phyloP scores from a whole-genome alignment of 2,797 vertebrate genomes.

The Trematomus bernacchii region DNA sequence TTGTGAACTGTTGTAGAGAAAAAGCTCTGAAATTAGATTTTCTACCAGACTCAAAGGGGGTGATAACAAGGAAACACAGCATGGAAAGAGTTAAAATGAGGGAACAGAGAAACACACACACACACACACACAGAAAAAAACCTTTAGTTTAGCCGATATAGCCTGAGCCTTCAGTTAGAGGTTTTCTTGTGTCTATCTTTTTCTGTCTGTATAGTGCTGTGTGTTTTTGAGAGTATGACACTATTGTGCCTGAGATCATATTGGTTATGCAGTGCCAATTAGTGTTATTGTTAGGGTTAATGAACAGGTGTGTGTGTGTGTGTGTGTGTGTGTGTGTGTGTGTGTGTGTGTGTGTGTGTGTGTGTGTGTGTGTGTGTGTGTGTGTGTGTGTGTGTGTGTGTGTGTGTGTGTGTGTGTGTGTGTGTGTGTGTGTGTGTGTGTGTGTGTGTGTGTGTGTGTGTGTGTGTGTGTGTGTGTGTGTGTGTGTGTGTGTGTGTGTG shows the following conservation, averaged over 20 bases:
- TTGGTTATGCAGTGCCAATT: conserved; percentile 16
- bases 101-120: conserved; percentile 1
- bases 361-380: conserved; percentile 1
- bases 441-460: conserved; percentile 1
- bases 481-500: conserved; percentile 1
- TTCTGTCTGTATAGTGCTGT: conserved; percentile 11
- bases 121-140: conserved; percentile 4
- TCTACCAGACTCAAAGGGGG: conserved; percentile 22
- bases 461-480: conserved; percentile 5
- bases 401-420: conserved; percentile 7
- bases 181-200: conserved; percentile 15
- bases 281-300: conserved; percentile 48
- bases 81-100: conserved; percentile 28
- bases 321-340: conserved; percentile 2
- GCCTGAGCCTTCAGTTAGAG: conserved; percentile 40
- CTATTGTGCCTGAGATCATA: conserved; percentile 1
- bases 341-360: not conserved
- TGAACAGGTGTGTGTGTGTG: conserved; percentile 11
- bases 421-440: conserved; percentile 12
- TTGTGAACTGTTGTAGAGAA: conserved; percentile 32
- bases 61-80: conserved; percentile 43
- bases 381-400: conserved; percentile 1
- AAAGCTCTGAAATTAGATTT: conserved; percentile 41
- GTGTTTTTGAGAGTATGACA: not conserved
- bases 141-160: conserved; percentile 55